These are phyloP conservation scores for Kuschelorhynchus macadamiae DNA, from an alignment of 2,888 invertebrate species.

Conservation along the genomic window DNA sequence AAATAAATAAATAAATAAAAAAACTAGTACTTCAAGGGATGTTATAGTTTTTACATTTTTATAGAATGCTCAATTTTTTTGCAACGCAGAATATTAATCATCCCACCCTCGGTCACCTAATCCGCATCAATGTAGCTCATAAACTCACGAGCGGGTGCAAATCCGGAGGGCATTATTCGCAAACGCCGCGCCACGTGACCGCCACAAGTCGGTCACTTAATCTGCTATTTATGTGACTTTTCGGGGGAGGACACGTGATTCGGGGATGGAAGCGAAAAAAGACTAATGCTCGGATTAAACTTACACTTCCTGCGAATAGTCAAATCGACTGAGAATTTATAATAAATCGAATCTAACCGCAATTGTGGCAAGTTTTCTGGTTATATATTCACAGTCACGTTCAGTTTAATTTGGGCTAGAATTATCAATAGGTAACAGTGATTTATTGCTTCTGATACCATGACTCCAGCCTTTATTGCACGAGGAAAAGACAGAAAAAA, in stretches of 20 bases:
- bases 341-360: constrained; percentile 24
- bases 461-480: no score
- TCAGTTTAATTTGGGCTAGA: not conserved
- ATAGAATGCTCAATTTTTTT: not conserved
- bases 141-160: constrained; percentile 45
- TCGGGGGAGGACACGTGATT: constrained; percentile 63
- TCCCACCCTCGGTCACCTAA: constrained; percentile 18
- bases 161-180: constrained; percentile 44
- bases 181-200: constrained; percentile 63
- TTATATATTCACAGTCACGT: constrained; percentile 11
- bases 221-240: constrained; percentile 70
- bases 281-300: constrained; percentile 61
- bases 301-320: constrained; percentile 57
- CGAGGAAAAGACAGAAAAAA: no score
- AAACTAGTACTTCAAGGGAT: no score
- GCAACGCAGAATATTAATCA: constrained; percentile 9
- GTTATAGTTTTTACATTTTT: constrained; percentile 8
- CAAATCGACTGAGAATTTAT: constrained; percentile 33
- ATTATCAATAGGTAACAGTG: no score
- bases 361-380: not conserved
- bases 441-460: no score
- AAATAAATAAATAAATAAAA: no score
- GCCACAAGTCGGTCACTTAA: constrained; percentile 69
- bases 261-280: constrained; percentile 53
- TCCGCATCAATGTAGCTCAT: constrained; percentile 45